phyloP scores from a whole-genome alignment of 2,797 vertebrate genomes.

The Coregonus ussuriensis region DNA sequence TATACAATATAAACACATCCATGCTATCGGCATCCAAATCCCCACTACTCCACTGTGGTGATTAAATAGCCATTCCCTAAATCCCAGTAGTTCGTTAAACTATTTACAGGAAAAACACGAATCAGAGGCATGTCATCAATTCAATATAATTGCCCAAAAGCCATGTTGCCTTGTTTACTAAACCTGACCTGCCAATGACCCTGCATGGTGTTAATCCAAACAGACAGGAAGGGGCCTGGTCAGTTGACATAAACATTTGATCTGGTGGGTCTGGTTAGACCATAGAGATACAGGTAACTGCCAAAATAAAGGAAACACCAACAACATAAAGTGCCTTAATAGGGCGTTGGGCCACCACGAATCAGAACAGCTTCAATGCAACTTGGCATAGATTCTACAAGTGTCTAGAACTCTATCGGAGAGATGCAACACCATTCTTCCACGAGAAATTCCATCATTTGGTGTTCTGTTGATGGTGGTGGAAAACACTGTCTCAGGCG shows the following conservation, averaged over 20 bases:
- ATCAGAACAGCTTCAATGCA: too few relatives aligned
- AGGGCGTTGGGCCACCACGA: too few relatives aligned
- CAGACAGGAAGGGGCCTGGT: not conserved
- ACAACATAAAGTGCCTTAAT: too few relatives aligned
- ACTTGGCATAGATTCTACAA: too few relatives aligned
- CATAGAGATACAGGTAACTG: not conserved
- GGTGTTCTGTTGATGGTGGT: too few relatives aligned
- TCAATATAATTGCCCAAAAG: constrained; percentile 1
- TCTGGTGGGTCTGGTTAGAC: not conserved
- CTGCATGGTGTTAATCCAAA: not conserved
- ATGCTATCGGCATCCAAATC: not conserved
- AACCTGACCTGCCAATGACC: constrained; percentile 1
- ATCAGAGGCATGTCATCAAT: constrained; percentile 1
- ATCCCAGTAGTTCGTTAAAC: not conserved
- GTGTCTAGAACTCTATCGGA: too few relatives aligned
- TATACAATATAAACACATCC: not conserved
- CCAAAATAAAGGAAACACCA: too few relatives aligned
- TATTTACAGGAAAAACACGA: not conserved
- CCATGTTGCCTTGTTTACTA: not conserved
- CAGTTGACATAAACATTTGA: not conserved
- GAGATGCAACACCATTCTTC: too few relatives aligned
- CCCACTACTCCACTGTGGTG: not conserved
- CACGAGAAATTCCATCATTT: too few relatives aligned
- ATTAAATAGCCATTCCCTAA: not conserved
- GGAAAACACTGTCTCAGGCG: too few relatives aligned